phyloP scores from a whole-genome alignment of 2,113 vertebrate genomes.

The Parotia lawesii region DNA sequence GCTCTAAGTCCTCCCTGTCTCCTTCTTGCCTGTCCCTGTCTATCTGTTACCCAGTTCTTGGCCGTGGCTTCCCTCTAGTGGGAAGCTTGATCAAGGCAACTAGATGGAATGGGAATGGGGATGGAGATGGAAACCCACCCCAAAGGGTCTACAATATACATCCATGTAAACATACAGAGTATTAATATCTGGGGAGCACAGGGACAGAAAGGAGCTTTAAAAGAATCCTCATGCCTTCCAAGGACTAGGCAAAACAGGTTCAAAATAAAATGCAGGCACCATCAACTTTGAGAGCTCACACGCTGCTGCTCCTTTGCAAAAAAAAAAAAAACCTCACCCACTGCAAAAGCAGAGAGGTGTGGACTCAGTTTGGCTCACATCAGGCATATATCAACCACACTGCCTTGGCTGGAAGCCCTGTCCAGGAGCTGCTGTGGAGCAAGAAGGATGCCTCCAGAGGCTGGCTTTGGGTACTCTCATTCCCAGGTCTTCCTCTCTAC shows the following conservation, averaged over 20 bases:
- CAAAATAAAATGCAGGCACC: neutral
- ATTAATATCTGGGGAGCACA: neutral
- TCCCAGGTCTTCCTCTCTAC: neutral
- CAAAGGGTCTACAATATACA: neutral
- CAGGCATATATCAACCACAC: neutral
- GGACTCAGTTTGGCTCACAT: neutral
- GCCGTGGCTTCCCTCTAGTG: conserved; percentile 58
- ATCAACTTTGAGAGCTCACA: neutral
- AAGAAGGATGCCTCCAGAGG: neutral
- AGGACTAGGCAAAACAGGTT: neutral
- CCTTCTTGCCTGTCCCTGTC: neutral
- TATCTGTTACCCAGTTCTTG: neutral
- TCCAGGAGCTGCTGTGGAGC: neutral
- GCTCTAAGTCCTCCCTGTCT: neutral
- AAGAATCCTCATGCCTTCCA: neutral
- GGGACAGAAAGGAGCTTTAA: neutral
- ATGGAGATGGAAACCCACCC: neutral
- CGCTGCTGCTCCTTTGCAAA: neutral
- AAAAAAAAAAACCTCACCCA: neutral
- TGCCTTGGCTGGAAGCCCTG: neutral
- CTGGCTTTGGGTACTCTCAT: neutral
- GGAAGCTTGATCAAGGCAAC: conserved; percentile 19
- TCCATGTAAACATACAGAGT: neutral
- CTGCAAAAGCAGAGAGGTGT: neutral
- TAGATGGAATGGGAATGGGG: neutral